A percentile compares a stretch with the other conserved stretches of the same genome.
phyloP scores from a whole-genome alignment of 2,113 vertebrate genomes.

The Ranitomeya imitator region DNA sequence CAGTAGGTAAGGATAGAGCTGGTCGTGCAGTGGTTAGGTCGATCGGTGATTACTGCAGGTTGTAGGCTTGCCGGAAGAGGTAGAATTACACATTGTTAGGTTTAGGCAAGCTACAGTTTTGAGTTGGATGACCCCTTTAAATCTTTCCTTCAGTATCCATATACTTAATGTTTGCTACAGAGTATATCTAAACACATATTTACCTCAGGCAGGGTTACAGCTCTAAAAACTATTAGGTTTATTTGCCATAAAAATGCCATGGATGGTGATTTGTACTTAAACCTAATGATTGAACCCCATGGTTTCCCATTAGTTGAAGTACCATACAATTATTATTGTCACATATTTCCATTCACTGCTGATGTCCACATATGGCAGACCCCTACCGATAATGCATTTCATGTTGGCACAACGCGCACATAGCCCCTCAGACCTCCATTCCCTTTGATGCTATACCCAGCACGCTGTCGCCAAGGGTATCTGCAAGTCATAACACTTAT shows the following conservation, averaged over 20 bases:
- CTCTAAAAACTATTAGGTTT: background rate
- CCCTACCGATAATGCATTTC: background rate
- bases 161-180: background rate
- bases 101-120: no score
- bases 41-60: no score
- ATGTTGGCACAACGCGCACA: background rate
- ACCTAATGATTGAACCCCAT: background rate
- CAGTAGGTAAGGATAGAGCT: no score
- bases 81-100: no score
- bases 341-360: background rate
- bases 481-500: conserved; percentile 16
- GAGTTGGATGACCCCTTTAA: background rate
- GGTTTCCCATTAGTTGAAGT: background rate
- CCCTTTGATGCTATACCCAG: background rate
- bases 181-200: background rate
- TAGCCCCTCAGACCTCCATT: background rate
- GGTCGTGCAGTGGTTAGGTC: no score
- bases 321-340: background rate
- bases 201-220: background rate
- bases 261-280: background rate
- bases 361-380: background rate
- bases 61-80: no score
- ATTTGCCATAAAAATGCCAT: background rate
- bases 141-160: background rate
- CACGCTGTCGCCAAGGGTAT: background rate